phyloP scores from a whole-genome alignment of 2,888 invertebrate species.

The Drosophila hamatofila region DNA sequence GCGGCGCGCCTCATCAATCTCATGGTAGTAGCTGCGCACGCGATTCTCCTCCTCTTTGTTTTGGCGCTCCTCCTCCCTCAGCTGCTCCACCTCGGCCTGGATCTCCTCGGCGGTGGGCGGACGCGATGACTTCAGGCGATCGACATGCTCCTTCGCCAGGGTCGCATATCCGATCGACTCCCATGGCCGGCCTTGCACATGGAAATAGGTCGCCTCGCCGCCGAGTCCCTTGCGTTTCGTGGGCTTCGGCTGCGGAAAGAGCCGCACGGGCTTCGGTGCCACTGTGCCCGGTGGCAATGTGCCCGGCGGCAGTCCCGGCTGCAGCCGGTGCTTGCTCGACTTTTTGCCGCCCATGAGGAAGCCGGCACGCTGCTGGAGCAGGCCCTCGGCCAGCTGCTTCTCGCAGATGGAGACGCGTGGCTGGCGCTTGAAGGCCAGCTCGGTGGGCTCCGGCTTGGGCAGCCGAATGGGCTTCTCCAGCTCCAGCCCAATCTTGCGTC shows the following conservation, averaged over 20 bases:
- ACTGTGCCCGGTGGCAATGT: conserved; percentile 43
- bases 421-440: conserved; percentile 17
- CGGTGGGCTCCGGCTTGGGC: conserved; percentile 5
- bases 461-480: conserved; percentile 25
- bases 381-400: conserved; percentile 39
- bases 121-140: conserved; percentile 49
- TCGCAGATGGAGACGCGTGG: conserved; percentile 29
- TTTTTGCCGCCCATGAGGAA: conserved; percentile 1
- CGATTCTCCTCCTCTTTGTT: conserved; percentile 61
- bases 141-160: conserved; percentile 52
- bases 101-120: conserved; percentile 55
- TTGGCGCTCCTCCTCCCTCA: conserved; percentile 50
- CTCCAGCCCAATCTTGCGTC: conserved; percentile 48
- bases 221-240: conserved; percentile 27
- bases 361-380: conserved; percentile 23
- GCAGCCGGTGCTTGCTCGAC: conserved; percentile 29
- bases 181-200: conserved; percentile 65
- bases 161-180: conserved; percentile 64
- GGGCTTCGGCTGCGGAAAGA: conserved; percentile 5
- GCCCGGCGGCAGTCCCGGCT: conserved; percentile 46
- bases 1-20: conserved; percentile 61
- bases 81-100: conserved; percentile 42
- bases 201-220: conserved; percentile 67
- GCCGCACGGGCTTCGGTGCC: conserved; percentile 22
- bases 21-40: conserved; percentile 49